Percentiles rank a stretch among this genome's conserved stretches.
These are phyloP conservation scores for Drusus annulatus DNA, from an alignment of 1,140 invertebrate species.

Conservation along the genomic window DNA sequence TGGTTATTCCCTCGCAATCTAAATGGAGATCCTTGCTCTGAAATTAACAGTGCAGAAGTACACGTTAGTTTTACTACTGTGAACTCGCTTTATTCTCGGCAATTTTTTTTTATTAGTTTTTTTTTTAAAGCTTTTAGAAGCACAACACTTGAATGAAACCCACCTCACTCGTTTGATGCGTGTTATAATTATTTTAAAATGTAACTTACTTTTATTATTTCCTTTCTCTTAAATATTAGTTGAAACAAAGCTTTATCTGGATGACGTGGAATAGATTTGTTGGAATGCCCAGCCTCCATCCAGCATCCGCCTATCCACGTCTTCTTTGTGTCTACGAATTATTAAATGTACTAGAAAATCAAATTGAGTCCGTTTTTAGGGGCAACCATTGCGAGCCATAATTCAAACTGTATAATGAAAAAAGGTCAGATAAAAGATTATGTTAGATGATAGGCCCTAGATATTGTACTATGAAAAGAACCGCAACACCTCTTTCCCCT, in stretches of 20 bases:
- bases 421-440: constrained; percentile 42
- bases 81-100: too few species aligned
- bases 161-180: too few species aligned
- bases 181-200: too few species aligned
- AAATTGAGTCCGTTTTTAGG: constrained; percentile 36
- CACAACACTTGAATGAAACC: too few species aligned
- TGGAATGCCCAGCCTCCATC: background rate
- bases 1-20: constrained; percentile 41
- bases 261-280: too few species aligned
- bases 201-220: too few species aligned
- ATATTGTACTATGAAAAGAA: constrained; percentile 33
- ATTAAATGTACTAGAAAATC: constrained; percentile 45
- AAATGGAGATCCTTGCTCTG: constrained; percentile 38
- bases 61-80: background rate
- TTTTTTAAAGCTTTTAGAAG: too few species aligned
- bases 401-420: constrained; percentile 38
- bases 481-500: constrained; percentile 33
- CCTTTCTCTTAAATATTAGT: too few species aligned
- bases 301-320: background rate
- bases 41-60: constrained; percentile 31
- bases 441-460: constrained; percentile 41
- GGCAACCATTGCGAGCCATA: constrained; percentile 23
- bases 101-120: too few species aligned
- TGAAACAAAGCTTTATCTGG: too few species aligned
- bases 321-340: constrained; percentile 35